Conservation (phyloP, 2,888 invertebrate genomes). For the Spisula solida region DNA sequence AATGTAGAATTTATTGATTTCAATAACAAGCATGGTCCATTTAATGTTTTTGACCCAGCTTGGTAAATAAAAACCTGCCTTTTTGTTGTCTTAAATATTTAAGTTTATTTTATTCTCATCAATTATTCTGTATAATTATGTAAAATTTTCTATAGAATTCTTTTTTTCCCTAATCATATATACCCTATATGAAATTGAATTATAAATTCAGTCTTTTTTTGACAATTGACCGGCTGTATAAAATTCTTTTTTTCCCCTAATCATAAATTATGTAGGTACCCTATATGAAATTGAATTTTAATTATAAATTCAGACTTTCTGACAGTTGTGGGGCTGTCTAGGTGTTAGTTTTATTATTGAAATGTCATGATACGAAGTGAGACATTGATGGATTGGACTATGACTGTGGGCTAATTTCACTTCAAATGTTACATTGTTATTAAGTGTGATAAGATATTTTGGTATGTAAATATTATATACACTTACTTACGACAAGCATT, state of each 20-base stretch:
- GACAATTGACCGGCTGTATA: background rate
- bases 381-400: conserved; percentile 51
- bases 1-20: background rate
- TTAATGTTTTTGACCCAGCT: background rate
- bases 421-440: conserved; percentile 35
- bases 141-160: no score
- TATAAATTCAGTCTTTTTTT: background rate
- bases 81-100: background rate
- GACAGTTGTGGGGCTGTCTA: background rate
- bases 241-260: no score
- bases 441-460: conserved; percentile 41
- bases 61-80: background rate
- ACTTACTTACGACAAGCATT: conserved; percentile 12
- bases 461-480: conserved; percentile 12
- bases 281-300: background rate
- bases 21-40: background rate
- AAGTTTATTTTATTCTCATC: background rate
- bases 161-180: no score
- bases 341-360: conserved; percentile 37
- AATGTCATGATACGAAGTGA: conserved; percentile 9
- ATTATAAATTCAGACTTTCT: conserved; percentile 2
- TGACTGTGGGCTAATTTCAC: conserved; percentile 35
- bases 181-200: background rate
- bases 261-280: no score
- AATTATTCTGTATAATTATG: background rate